These are phyloP conservation scores for Grus americana DNA, from an alignment of 2,113 vertebrate species.

Conservation along the genomic window DNA sequence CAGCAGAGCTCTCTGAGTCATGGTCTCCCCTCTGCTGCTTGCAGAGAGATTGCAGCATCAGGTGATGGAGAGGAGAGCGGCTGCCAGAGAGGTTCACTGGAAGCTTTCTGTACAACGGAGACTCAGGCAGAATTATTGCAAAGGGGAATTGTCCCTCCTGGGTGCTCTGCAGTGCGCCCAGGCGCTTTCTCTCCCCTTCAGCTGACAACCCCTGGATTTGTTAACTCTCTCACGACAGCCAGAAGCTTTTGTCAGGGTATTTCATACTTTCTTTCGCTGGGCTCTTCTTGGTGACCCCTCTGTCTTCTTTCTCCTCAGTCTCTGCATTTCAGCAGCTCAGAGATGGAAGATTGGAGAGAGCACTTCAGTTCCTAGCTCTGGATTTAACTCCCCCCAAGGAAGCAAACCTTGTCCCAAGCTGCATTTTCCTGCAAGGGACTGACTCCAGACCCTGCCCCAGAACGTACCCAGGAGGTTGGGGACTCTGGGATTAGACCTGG, in stretches of 20 bases:
- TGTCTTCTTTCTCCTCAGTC: background rate
- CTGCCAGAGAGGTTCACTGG: background rate
- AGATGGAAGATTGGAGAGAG: background rate
- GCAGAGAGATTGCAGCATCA: background rate
- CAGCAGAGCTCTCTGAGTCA: slow-evolving; percentile 1
- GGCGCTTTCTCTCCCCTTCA: background rate
- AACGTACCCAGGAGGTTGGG: background rate
- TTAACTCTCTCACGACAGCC: background rate
- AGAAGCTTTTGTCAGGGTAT: background rate
- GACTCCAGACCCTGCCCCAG: background rate
- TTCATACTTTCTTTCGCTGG: background rate
- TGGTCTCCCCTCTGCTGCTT: background rate
- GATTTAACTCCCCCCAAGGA: background rate
- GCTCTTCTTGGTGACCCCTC: background rate
- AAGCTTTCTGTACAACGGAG: background rate
- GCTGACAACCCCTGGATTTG: background rate
- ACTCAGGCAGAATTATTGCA: background rate
- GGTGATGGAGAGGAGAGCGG: background rate
- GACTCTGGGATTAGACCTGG: background rate
- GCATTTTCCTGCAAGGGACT: background rate
- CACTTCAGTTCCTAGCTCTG: background rate
- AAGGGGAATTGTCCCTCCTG: background rate
- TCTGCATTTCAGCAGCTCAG: background rate
- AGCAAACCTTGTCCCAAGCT: background rate
- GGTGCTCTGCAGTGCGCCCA: background rate